phyloP scores from a whole-genome alignment of 1,140 invertebrate species.

The Drosophila neocordata region DNA sequence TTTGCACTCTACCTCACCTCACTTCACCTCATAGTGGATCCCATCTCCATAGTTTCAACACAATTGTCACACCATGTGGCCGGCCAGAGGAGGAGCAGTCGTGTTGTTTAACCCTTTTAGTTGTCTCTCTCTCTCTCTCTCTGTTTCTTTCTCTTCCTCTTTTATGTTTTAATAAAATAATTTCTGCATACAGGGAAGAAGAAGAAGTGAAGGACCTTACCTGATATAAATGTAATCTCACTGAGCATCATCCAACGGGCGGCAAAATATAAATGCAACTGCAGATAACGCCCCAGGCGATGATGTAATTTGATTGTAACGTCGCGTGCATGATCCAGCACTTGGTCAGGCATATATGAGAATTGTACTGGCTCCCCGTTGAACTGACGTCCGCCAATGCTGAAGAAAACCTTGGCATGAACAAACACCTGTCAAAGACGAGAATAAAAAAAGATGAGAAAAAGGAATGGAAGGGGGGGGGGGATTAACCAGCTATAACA shows the following conservation, averaged over 20 bases:
- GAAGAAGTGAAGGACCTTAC: slow-evolving; percentile 83
- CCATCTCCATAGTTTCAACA: neutral
- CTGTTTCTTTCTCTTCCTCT: slow-evolving; percentile 15
- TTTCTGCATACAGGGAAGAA: slow-evolving; percentile 29
- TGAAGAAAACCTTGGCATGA: slow-evolving; percentile 89
- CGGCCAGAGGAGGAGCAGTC: neutral
- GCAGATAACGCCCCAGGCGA: slow-evolving; percentile 89
- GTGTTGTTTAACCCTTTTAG: slow-evolving; percentile 28
- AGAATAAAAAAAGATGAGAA: no score
- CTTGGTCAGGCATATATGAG: slow-evolving; percentile 91
- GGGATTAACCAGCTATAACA: slow-evolving; percentile 25
- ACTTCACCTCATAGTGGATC: no score
- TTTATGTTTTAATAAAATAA: slow-evolving; percentile 67
- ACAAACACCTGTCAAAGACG: slow-evolving; percentile 86
- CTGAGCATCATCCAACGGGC: slow-evolving; percentile 94
- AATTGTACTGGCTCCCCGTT: slow-evolving; percentile 84
- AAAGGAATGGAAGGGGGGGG: neutral
- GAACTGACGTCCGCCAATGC: slow-evolving; percentile 89
- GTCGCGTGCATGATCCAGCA: slow-evolving; percentile 91
- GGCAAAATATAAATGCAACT: slow-evolving; percentile 92
- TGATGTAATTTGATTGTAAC: slow-evolving; percentile 92
- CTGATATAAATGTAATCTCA: slow-evolving; percentile 91
- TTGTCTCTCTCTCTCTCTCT: no score
- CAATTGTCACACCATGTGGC: slow-evolving; percentile 49
- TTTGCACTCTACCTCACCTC: neutral